phyloP scores from a whole-genome alignment of 2,797 vertebrate genomes.

The Rhinella marina region DNA sequence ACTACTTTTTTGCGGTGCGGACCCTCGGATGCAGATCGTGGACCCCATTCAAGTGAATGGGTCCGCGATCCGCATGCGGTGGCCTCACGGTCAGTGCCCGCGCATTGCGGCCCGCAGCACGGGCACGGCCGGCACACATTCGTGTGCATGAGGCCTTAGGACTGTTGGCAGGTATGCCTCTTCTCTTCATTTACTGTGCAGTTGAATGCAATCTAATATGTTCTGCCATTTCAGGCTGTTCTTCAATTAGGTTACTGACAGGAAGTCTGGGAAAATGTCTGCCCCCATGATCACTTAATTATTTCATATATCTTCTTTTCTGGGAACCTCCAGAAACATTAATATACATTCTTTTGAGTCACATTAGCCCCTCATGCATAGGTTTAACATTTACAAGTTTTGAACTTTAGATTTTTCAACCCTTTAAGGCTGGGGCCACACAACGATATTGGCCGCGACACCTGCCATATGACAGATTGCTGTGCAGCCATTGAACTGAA shows the following conservation, averaged over 20 bases:
- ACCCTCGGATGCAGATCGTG: too few species aligned
- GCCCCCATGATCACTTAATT: not conserved
- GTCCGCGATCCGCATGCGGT: too few species aligned
- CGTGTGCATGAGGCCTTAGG: too few species aligned
- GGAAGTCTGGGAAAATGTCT: not conserved
- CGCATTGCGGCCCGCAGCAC: too few species aligned
- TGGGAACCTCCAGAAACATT: not conserved
- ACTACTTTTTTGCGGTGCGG: too few species aligned
- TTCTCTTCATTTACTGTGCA: not conserved
- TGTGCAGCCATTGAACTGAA: too few species aligned
- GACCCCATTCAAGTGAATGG: too few species aligned
- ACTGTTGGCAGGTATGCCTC: not conserved
- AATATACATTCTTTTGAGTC: not conserved
- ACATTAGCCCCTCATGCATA: not conserved
- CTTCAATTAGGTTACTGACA: not conserved
- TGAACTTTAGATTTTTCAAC: not conserved
- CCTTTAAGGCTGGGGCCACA: not conserved
- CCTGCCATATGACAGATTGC: too few species aligned
- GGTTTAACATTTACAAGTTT: not conserved
- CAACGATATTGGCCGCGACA: too few species aligned
- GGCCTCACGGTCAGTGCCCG: too few species aligned
- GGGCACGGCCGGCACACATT: too few species aligned
- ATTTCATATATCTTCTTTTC: not conserved
- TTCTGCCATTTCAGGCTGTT: not conserved
- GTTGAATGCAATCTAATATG: not conserved